Evolutionary conservation across 2,888 invertebrate species (phyloP).

Genomic region (Cantharis rustica): DNA sequence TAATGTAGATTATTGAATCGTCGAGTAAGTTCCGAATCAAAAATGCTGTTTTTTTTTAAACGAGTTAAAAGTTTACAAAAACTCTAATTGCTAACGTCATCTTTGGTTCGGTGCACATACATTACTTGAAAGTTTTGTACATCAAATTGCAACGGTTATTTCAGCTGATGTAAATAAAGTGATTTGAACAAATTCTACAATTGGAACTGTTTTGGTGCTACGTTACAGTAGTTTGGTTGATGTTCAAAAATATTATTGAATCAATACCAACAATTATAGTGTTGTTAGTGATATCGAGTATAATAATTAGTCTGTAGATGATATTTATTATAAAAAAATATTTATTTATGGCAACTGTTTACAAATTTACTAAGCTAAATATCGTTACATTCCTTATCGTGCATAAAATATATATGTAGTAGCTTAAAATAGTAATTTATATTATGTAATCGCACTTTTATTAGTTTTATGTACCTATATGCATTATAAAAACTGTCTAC

Average conservation of each 20-base stretch:
- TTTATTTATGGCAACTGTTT: constrained; percentile 36
- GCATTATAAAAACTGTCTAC: constrained; percentile 19
- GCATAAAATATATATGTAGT: constrained; percentile 11
- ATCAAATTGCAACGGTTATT: background rate
- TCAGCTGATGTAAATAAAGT: background rate
- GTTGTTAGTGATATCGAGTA: constrained; percentile 25
- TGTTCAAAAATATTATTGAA: background rate
- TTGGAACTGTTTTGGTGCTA: background rate
- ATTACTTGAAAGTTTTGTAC: background rate
- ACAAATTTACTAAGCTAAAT: constrained; percentile 25
- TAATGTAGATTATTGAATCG: background rate
- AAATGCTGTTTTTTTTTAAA: background rate
- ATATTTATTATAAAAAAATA: constrained; percentile 24
- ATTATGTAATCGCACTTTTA: constrained; percentile 45
- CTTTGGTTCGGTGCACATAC: background rate
- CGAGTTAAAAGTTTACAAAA: too few relatives aligned
- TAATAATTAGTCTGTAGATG: constrained; percentile 18
- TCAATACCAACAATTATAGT: constrained; percentile 6
- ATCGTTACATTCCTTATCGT: constrained; percentile 45
- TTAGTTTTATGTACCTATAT: constrained; percentile 33
- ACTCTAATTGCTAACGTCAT: background rate
- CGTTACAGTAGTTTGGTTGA: background rate
- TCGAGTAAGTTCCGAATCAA: background rate
- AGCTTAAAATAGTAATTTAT: constrained; percentile 40
- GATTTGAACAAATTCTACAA: background rate